Base-by-base conservation (phyloP, 2,888 invertebrate species). In the Lithosia quadra region DNA sequence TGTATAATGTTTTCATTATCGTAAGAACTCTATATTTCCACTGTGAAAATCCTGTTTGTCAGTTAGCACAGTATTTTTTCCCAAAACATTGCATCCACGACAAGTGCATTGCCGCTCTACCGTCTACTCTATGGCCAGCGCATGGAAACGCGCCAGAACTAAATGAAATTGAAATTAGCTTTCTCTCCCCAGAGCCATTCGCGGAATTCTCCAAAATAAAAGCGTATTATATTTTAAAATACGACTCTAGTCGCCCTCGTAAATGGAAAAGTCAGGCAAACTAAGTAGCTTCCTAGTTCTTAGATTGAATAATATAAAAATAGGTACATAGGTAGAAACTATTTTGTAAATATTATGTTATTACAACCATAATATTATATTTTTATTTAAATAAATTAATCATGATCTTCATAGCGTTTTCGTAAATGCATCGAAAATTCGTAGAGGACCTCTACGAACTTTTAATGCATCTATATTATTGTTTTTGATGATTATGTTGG, bases 121-220 rank as follows among this genome's bases (percentile, higher is more conserved):
- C 33, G 69, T 73, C 66, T 78, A 78, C 63, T 93, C 94, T 93
- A 67, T 91, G 92, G 64, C 72, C 86, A 89, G 88, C 91, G 91
- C 93, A 94, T 94, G 94, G 94, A 94, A 92, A 90, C 88, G 92
- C 94, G 94, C 94, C 94, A 94, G 94, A 92, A 93, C 94, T 94
- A 94, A 94, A 94, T 94, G 94, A 94, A 94, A 94, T 94, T 94
- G 94, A 94, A 94, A 94, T 94, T 94, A 94, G 94, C 93, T 94
- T 93, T 90, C 92, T 85, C 92, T 94, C 94, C 94, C 94, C 68
- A 85, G 93, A 92, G 94, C 91, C 92, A 88, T 88, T 90, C 90
- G 92, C 90, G 90, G 92, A 92, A 92, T 91, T 92, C 88, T 88
- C 90, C 91, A 90, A 94, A 94, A 94, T 94, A 94, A 94, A 94